A percentile compares a stretch with the other conserved stretches of the same genome.
These are phyloP conservation scores for Manis pentadactyla DNA, from an alignment of 2,797 vertebrate genomes.

Conservation along the genomic window DNA sequence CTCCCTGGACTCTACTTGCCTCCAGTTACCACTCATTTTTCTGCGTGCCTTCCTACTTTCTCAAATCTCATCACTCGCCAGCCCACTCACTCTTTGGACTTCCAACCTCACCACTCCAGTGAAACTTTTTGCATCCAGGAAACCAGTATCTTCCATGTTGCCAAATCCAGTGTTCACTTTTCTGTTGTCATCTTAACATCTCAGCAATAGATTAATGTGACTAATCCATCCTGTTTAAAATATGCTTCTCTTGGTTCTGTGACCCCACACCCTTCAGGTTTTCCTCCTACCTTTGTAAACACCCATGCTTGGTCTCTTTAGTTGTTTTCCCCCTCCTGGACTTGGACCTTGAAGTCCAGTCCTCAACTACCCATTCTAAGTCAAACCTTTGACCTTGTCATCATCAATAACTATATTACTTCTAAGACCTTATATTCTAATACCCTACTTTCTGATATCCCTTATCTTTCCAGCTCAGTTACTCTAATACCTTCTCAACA, in stretches of 20 bases:
- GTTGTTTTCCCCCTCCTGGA: neutral
- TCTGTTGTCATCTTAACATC: neutral
- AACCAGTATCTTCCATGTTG: neutral
- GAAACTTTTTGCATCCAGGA: neutral
- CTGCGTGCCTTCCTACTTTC: neutral
- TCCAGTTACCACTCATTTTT: neutral
- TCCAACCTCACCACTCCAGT: neutral
- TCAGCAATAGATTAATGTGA: neutral
- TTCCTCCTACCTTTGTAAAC: neutral
- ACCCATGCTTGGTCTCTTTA: neutral
- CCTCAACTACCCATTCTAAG: neutral
- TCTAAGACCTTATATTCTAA: neutral
- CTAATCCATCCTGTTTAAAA: neutral
- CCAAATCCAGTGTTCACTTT: neutral
- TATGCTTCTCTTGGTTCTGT: neutral
- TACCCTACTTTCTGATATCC: neutral
- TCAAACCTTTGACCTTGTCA: neutral
- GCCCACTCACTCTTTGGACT: neutral
- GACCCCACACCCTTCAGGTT: neutral
- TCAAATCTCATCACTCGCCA: neutral
- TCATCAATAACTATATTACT: neutral
- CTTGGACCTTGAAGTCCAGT: neutral
- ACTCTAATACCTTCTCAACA: neutral
- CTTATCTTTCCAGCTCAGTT: neutral
- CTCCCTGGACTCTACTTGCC: neutral